Evolutionary conservation across 2,888 invertebrate species (phyloP).

Genomic region (Scaptomyza tumidula): DNA sequence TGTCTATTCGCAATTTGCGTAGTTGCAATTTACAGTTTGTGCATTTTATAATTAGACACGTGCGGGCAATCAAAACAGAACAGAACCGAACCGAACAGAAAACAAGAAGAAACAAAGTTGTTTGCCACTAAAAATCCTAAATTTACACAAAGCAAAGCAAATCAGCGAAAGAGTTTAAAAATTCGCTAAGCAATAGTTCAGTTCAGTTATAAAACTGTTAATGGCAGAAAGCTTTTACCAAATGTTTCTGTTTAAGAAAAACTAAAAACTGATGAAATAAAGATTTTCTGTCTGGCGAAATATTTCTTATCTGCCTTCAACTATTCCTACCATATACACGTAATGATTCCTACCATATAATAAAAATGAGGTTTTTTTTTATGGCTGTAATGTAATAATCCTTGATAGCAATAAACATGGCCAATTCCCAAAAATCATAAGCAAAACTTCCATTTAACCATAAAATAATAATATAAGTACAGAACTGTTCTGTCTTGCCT

Average conservation of each 20-base stretch:
- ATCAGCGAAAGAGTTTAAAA: not conserved
- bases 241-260: no score
- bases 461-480: not conserved
- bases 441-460: not conserved
- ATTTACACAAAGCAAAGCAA: not conserved
- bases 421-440: not conserved
- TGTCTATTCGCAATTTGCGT: conserved; percentile 8
- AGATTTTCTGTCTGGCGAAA: no score
- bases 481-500: not conserved
- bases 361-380: not conserved
- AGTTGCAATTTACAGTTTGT: conserved; percentile 14
- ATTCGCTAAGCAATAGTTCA: not conserved
- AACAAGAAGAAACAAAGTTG: conserved; percentile 37
- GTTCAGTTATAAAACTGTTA: not conserved
- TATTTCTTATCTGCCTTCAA: no score
- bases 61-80: conserved; percentile 9
- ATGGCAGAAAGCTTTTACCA: no score
- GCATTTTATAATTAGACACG: conserved; percentile 57
- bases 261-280: no score
- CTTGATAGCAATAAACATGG: not conserved
- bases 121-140: not conserved
- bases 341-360: no score
- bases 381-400: not conserved
- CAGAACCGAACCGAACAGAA: no score
- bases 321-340: no score